Evolutionary conservation across 2,888 invertebrate genomes (phyloP), one percentile per base, ranked within the genome.

Genomic region (Timema podura): DNA sequence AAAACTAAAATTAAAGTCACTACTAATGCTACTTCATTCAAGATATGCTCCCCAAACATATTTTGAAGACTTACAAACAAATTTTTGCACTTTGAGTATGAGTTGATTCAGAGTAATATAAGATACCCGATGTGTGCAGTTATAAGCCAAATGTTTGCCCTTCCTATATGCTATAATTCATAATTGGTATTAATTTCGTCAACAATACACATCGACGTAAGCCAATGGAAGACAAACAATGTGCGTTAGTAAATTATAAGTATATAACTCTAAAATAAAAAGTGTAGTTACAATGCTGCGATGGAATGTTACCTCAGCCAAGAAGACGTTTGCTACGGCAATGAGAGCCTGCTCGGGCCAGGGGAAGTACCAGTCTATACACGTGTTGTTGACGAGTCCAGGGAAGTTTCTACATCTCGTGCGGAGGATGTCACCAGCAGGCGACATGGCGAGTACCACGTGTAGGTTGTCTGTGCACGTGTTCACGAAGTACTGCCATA

Each of bases 321-420:
- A 84, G 77, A 90, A 93, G 1, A 92, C 90, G 70, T 91, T 90
- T 0, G 96, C 96, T 0, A 96, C 95, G 0, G 95, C 93, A 69
- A 90, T 83, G 65, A 96, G 80, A 0, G 96, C 96, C 79, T 96
- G 93, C 74, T 90, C 87, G 0, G 96, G 95, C 96, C 96, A 96
- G 0, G 95, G 91, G 81, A 93, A 95, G 79, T 95, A 89, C 96
- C 96, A 96, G 80, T 96, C 95, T 74, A 96, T 95, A 54, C 91
- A 93, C 0, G 95, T 93, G 78, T 93, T 94, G 79, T 95, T 96
- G 54, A 96, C 94, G 65, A 96, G 83, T 0, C 95, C 95, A 0
- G 96, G 96, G 81, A 96, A 96, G 82, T 90, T 95, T 74, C 95
- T 87, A 78, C 96, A 96, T 16, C 93, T 86, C 76, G 90, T 93